Percentiles rank a stretch among this genome's conserved stretches.
Conservation (phyloP, 1,140 invertebrate species). For the Drosophila pseudoananassae region DNA sequence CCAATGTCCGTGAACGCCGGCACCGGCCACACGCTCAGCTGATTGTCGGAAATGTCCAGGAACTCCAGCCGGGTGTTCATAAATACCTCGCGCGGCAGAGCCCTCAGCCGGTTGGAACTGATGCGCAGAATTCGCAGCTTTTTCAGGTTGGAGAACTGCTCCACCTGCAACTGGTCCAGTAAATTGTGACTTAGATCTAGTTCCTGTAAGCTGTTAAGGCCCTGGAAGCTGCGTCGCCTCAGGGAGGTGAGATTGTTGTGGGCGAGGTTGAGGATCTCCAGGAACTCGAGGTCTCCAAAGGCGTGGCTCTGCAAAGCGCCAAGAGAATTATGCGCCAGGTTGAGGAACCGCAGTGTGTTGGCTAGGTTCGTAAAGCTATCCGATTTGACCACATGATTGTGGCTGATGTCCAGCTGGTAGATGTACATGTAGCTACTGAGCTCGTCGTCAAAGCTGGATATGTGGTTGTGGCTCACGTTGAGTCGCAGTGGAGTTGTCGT, state of each 20-base stretch:
- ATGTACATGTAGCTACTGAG: constrained; percentile 85
- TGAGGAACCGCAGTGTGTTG: constrained; percentile 87
- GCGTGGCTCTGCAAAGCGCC: constrained; percentile 88
- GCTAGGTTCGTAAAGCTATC: constrained; percentile 87
- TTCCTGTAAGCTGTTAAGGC: constrained; percentile 89
- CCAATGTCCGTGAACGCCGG: constrained; percentile 90
- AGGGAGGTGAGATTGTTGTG: constrained; percentile 90
- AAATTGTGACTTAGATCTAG: constrained; percentile 92
- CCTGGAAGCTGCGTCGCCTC: constrained; percentile 90
- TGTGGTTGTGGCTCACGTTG: constrained; percentile 89
- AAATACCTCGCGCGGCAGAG: constrained; percentile 91
- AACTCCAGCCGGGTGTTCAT: constrained; percentile 91
- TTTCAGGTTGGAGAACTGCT: constrained; percentile 92
- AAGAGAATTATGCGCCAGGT: constrained; percentile 91
- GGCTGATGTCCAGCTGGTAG: constrained; percentile 89
- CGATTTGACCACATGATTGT: constrained; percentile 88
- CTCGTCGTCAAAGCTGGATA: constrained; percentile 86
- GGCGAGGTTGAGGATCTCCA: constrained; percentile 90
- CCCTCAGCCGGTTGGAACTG: constrained; percentile 90
- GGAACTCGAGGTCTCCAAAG: constrained; percentile 88
- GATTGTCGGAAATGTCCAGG: constrained; percentile 92
- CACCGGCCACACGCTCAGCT: constrained; percentile 90
- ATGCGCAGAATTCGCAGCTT: constrained; percentile 91
- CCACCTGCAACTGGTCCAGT: constrained; percentile 90
- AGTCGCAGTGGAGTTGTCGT: constrained; percentile 86